Evolutionary conservation across 2,888 invertebrate genomes (phyloP).

Genomic region (Himalopsyche japonica): DNA sequence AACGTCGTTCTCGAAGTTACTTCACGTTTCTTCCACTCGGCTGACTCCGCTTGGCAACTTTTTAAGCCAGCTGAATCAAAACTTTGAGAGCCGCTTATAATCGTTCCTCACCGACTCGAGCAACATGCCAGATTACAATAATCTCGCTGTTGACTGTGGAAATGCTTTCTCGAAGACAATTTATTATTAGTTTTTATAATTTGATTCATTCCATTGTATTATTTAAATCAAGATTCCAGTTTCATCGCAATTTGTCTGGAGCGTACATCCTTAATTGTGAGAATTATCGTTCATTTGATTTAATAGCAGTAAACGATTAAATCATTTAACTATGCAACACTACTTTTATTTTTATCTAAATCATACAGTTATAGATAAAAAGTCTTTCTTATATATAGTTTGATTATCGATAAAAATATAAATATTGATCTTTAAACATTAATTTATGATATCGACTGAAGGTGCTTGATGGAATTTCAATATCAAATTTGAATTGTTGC

Average conservation of each 20-base stretch:
- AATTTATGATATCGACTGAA: too few relatives aligned
- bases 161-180: background rate
- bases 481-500: too few relatives aligned
- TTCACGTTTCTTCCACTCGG: background rate
- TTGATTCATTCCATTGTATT: background rate
- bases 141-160: background rate
- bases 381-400: too few relatives aligned
- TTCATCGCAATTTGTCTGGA: background rate
- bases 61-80: background rate
- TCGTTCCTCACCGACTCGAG: background rate
- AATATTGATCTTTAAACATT: too few relatives aligned
- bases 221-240: background rate
- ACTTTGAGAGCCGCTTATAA: background rate
- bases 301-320: too few relatives aligned
- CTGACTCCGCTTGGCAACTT: background rate
- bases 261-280: background rate
- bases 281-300: too few relatives aligned
- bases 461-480: too few relatives aligned
- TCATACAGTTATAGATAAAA: too few relatives aligned
- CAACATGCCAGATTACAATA: background rate
- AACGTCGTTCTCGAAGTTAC: background rate
- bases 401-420: too few relatives aligned
- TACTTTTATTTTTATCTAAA: too few relatives aligned
- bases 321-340: too few relatives aligned
- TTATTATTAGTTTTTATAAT: background rate